These are phyloP conservation scores for Coleophora flavipennella DNA, from an alignment of 2,888 invertebrate genomes.

Conservation along the genomic window DNA sequence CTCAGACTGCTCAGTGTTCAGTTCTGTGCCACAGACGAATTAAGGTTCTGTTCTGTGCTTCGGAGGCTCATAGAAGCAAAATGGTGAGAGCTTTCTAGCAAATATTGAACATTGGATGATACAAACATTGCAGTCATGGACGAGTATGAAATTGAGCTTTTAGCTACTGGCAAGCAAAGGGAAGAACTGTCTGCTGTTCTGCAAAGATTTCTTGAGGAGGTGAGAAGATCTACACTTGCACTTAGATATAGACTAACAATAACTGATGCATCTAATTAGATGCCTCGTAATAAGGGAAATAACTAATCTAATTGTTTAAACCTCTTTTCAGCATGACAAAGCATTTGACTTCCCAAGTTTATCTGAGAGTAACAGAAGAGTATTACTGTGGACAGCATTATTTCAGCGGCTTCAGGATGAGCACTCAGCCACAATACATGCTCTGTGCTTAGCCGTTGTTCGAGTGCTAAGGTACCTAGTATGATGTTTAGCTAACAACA, in stretches of 20 bases:
- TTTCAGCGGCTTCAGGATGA: constrained; percentile 71
- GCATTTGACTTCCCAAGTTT: constrained; percentile 76
- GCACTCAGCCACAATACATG: constrained; percentile 53
- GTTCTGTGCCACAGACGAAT: too few relatives aligned
- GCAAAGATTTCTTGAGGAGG: constrained; percentile 40
- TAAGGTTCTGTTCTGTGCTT: too few relatives aligned
- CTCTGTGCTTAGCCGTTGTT: constrained; percentile 72
- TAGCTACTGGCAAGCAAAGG: constrained; percentile 30
- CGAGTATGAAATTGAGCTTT: constrained; percentile 43
- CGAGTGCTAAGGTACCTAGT: constrained; percentile 81
- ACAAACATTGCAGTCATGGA: constrained; percentile 25
- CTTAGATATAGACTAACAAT: not conserved
- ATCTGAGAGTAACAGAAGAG: constrained; percentile 63
- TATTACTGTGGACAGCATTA: constrained; percentile 74
- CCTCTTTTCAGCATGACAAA: constrained; percentile 56
- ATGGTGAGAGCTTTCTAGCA: too few relatives aligned
- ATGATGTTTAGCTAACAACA: too few relatives aligned
- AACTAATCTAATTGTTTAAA: not conserved
- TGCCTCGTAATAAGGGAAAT: not conserved
- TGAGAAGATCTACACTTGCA: constrained; percentile 24
- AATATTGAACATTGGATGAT: too few relatives aligned
- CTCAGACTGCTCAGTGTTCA: too few relatives aligned
- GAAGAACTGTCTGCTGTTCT: constrained; percentile 34
- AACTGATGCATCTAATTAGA: too few relatives aligned
- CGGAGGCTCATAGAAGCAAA: too few relatives aligned